Conservation (phyloP, 1,140 invertebrate genomes). For the Phymastichus coffea region DNA sequence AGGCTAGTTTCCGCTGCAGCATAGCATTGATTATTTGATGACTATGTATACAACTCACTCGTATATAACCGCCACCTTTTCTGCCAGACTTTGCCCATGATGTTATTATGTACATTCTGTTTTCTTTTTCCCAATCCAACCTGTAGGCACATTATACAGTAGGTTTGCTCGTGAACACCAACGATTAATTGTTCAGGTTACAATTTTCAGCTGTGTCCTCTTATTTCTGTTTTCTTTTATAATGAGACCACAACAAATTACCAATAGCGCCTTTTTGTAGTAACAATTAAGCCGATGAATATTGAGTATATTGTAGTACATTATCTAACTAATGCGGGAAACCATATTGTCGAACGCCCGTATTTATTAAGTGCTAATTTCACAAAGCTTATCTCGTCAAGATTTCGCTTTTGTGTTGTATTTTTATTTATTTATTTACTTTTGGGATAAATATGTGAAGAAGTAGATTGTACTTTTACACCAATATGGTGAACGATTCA, state of each 20-base stretch:
- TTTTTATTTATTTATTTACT: too few relatives aligned
- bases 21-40: conserved; percentile 16
- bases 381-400: background rate
- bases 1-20: too few relatives aligned
- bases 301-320: background rate
- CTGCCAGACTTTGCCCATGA: background rate
- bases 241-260: too few relatives aligned
- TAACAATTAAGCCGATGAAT: conserved; percentile 17
- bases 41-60: background rate
- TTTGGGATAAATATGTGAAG: too few relatives aligned
- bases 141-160: conserved; percentile 52
- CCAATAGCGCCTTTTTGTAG: conserved; percentile 9
- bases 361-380: conserved; percentile 3
- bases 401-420: too few relatives aligned
- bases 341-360: background rate
- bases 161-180: conserved; percentile 56
- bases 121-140: conserved; percentile 42
- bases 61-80: conserved; percentile 1
- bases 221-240: too few relatives aligned
- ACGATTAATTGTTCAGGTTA: too few relatives aligned
- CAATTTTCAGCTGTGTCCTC: conserved; percentile 46
- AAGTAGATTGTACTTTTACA: too few relatives aligned
- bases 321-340: too few relatives aligned
- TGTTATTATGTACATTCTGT: background rate
- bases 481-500: too few relatives aligned